Conservation (phyloP, 2,113 vertebrate genomes). For the Carettochelys insculpta region DNA sequence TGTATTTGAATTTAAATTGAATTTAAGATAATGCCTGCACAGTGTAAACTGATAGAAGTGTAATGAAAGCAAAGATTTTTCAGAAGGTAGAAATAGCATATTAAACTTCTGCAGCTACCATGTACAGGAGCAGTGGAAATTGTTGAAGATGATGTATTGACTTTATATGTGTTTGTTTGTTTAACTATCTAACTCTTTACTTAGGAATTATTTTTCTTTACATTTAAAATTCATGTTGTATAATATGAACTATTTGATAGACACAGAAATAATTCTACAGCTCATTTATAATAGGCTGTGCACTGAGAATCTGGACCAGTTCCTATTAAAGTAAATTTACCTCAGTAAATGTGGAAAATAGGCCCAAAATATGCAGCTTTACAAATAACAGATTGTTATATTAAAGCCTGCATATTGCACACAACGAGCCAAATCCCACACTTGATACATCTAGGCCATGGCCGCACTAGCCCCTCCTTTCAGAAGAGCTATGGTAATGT, state of each 20-base stretch:
- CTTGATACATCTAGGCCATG: too few relatives aligned
- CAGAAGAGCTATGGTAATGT: too few relatives aligned
- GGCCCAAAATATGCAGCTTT: background rate
- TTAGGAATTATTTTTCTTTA: background rate
- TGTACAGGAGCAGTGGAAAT: background rate
- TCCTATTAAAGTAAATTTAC: background rate
- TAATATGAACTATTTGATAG: background rate
- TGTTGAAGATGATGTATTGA: background rate
- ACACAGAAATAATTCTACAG: background rate
- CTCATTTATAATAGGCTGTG: background rate
- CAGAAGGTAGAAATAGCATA: background rate
- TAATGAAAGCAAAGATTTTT: background rate
- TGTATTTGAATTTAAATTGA: background rate
- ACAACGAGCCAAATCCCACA: background rate
- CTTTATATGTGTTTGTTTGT: background rate
- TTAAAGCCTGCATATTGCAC: background rate
- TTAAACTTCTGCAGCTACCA: background rate
- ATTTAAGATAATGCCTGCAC: rapidly evolving
- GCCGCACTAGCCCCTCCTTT: too few relatives aligned
- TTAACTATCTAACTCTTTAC: background rate
- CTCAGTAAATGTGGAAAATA: background rate
- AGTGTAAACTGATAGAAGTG: background rate
- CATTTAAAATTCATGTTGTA: background rate
- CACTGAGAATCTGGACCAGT: background rate
- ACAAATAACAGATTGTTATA: background rate